phyloP scores from a whole-genome alignment of 2,797 vertebrate species.

The Xiphophorus birchmanni region DNA sequence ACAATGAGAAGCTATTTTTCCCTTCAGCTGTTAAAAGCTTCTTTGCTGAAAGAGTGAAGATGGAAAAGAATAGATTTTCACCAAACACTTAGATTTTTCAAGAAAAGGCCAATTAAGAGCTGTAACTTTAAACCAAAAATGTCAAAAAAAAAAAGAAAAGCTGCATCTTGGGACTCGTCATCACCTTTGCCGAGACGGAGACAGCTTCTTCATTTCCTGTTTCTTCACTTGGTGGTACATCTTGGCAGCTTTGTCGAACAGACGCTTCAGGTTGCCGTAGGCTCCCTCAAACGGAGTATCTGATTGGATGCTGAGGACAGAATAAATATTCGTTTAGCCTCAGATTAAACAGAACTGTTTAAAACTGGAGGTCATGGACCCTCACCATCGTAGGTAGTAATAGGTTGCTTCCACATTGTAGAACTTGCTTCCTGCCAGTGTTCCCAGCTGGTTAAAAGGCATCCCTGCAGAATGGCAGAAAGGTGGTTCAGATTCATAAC shows the following conservation, averaged over 20 bases:
- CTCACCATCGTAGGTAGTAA: constrained; percentile 97
- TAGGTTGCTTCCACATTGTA: constrained; percentile 97
- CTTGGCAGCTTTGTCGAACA: constrained; percentile 97
- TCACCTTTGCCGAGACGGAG: constrained; percentile 92
- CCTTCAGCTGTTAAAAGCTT: neutral
- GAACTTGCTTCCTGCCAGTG: constrained; percentile 94
- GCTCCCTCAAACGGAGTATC: constrained; percentile 96
- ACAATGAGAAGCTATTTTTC: neutral
- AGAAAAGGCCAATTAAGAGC: neutral
- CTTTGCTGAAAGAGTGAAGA: neutral
- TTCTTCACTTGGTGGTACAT: constrained; percentile 97
- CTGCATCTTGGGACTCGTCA: neutral
- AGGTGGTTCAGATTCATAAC: neutral
- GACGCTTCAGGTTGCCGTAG: constrained; percentile 93
- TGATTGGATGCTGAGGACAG: constrained; percentile 89
- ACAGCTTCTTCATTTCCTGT: constrained; percentile 91
- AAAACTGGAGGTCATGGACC: neutral
- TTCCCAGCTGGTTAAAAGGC: constrained; percentile 98
- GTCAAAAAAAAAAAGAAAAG: neutral
- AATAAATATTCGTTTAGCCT: constrained; percentile 10
- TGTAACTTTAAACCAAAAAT: neutral
- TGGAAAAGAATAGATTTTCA: neutral
- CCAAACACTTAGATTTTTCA: neutral
- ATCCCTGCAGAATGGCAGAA: constrained; percentile 82
- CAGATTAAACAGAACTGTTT: neutral